Conservation (phyloP, 2,888 invertebrate species). For the Entomobrya proxima region DNA sequence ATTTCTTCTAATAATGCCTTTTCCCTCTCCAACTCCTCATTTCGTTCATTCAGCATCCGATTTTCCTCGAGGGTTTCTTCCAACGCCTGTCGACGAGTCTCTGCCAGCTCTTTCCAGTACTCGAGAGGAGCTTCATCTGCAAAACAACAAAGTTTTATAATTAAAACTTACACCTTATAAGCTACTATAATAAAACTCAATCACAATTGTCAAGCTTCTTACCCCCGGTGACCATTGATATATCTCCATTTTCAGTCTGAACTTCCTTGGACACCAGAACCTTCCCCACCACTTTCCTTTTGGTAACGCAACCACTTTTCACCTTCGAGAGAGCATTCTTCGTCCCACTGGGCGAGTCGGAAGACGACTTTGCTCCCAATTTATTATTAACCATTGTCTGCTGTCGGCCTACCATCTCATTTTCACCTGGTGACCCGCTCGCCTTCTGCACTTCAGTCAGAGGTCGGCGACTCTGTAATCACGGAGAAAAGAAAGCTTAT, state of each 20-base stretch:
- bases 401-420: conserved; percentile 70
- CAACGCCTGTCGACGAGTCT: conserved; percentile 68
- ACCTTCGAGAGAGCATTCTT: conserved; percentile 56
- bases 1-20: conserved; percentile 70
- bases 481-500: neutral
- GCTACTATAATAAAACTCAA: neutral
- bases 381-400: conserved; percentile 34
- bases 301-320: conserved; percentile 52
- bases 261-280: conserved; percentile 27
- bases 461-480: conserved; percentile 48
- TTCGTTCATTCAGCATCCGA: conserved; percentile 63
- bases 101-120: conserved; percentile 72
- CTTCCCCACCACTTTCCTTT: conserved; percentile 43
- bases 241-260: conserved; percentile 68
- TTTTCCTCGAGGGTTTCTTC: conserved; percentile 72
- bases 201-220: neutral
- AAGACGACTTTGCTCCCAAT: conserved; percentile 28
- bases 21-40: conserved; percentile 70
- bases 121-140: conserved; percentile 67
- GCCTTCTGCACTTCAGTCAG: conserved; percentile 53
- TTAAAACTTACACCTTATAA: neutral
- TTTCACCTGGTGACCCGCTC: conserved; percentile 48
- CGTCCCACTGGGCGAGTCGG: conserved; percentile 20
- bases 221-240: conserved; percentile 71
- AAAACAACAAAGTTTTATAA: neutral